phyloP scores from a whole-genome alignment of 2,113 vertebrate genomes.

The Eulemur rufifrons region DNA sequence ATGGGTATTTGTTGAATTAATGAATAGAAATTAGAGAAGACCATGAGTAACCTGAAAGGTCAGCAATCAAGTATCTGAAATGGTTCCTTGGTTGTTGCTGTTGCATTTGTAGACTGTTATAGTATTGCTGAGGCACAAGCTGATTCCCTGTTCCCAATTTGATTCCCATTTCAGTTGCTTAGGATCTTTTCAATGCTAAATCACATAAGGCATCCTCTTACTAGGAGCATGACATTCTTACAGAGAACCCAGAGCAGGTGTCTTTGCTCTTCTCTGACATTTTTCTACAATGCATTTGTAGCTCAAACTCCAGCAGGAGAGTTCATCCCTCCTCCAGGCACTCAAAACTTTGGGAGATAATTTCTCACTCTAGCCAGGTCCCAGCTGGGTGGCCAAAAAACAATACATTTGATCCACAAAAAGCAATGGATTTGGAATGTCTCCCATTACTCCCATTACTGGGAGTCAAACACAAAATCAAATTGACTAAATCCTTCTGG shows the following conservation, averaged over 20 bases:
- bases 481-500: conserved; percentile 80
- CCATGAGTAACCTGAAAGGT: neutral
- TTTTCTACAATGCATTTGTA: neutral
- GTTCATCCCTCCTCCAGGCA: conserved; percentile 30
- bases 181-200: conserved; percentile 42
- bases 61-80: neutral
- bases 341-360: conserved; percentile 45
- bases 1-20: neutral
- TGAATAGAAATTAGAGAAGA: neutral
- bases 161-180: conserved; percentile 23
- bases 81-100: neutral
- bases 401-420: conserved; percentile 74
- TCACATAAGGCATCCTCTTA: neutral
- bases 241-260: neutral
- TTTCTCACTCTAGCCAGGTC: conserved; percentile 50
- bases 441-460: conserved; percentile 55
- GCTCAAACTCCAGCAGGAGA: neutral
- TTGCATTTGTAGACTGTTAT: neutral
- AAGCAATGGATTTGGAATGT: conserved; percentile 70
- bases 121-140: neutral
- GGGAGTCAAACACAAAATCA: conserved; percentile 70
- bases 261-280: neutral
- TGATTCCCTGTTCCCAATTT: neutral
- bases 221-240: neutral
- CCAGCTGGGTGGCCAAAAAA: conserved; percentile 70